Conservation (phyloP, 2,888 invertebrate species). For the Epirrhoe alternata region DNA sequence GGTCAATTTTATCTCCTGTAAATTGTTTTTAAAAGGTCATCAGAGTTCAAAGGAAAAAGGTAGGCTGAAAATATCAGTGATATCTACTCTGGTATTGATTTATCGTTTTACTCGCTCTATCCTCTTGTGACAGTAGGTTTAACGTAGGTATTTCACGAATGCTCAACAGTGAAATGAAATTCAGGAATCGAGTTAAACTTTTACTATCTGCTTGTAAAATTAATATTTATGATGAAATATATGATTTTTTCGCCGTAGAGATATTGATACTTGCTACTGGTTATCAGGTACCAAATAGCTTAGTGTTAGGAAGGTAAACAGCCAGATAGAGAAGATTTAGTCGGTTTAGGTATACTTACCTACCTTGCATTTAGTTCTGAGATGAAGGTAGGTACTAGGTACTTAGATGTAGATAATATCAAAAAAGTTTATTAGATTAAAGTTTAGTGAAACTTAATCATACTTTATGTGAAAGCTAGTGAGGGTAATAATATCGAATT, state of each 20-base stretch:
- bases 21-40: constrained; percentile 30
- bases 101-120: constrained; percentile 33
- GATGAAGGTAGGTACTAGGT: too few species aligned
- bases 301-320: not conserved
- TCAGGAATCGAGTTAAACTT: not conserved
- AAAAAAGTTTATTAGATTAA: too few species aligned
- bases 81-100: constrained; percentile 34
- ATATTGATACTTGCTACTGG: not conserved
- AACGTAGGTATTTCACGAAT: constrained; percentile 1
- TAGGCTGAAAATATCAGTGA: constrained; percentile 31
- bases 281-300: not conserved
- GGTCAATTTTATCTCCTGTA: constrained; percentile 23
- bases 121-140: constrained; percentile 15
- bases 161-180: constrained; percentile 4
- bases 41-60: constrained; percentile 34
- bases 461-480: too few species aligned
- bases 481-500: too few species aligned
- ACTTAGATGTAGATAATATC: too few species aligned
- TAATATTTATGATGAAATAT: too few species aligned
- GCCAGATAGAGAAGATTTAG: not conserved
- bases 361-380: too few species aligned
- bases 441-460: too few species aligned
- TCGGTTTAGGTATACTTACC: not conserved
- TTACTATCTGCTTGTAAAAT: not conserved
- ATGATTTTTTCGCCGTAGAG: too few species aligned